Evolutionary conservation across 2,113 vertebrate genomes (phyloP).

Genomic region (Chaetodon auriga): DNA sequence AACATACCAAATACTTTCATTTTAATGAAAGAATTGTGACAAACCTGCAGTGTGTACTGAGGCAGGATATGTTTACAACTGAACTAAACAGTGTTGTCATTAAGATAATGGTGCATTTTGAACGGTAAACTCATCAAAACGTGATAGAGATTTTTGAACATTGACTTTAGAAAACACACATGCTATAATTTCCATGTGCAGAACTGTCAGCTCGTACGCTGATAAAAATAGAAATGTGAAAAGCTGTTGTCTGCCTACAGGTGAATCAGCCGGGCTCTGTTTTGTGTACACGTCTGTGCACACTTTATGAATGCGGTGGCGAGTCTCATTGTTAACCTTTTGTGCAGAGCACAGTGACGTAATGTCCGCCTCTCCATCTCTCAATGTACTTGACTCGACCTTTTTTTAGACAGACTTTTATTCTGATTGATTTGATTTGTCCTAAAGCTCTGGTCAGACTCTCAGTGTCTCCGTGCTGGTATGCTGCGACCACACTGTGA

Average conservation of each 20-base stretch:
- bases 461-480: slow-evolving; percentile 1
- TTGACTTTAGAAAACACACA: not conserved
- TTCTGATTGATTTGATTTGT: slow-evolving; percentile 34
- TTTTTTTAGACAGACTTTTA: slow-evolving; percentile 29
- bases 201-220: not conserved
- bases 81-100: not conserved
- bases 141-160: not conserved
- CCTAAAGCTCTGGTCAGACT: slow-evolving; percentile 12
- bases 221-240: not conserved
- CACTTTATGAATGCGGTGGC: slow-evolving; percentile 6
- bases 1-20: no score
- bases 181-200: no score
- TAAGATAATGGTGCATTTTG: not conserved
- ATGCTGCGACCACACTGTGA: slow-evolving; percentile 39
- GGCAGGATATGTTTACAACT: not conserved
- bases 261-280: not conserved
- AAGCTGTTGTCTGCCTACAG: not conserved
- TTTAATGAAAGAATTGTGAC: not conserved
- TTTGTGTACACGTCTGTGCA: not conserved
- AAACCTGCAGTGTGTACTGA: not conserved
- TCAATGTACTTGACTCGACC: not conserved
- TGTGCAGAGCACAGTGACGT: slow-evolving; percentile 19
- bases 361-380: slow-evolving; percentile 12
- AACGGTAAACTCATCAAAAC: not conserved
- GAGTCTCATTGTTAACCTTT: slow-evolving; percentile 40